Conservation (phyloP, 2,888 invertebrate genomes). For the Drepana falcataria region DNA sequence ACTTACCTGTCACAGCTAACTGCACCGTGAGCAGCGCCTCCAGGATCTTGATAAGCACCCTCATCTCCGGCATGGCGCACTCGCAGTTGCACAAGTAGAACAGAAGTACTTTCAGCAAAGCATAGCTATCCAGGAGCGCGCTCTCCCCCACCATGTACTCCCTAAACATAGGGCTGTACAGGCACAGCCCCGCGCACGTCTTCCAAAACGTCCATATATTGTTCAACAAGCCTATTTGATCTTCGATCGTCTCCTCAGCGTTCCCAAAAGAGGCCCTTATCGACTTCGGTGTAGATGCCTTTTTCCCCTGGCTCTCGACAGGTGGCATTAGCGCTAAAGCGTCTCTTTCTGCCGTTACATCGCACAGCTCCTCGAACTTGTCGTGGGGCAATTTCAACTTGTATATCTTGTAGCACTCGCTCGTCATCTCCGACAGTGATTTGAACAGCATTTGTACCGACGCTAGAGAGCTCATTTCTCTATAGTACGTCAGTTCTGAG, state of each 20-base stretch:
- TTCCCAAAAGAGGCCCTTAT: slow-evolving; percentile 26
- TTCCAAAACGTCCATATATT: slow-evolving; percentile 72
- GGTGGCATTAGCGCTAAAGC: slow-evolving; percentile 28
- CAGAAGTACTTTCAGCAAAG: slow-evolving; percentile 55
- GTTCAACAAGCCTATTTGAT: slow-evolving; percentile 55
- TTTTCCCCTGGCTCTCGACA: slow-evolving; percentile 17
- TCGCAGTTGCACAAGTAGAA: slow-evolving; percentile 37
- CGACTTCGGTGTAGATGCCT: slow-evolving; percentile 27
- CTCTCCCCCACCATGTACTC: slow-evolving; percentile 53
- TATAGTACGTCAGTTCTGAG: slow-evolving; percentile 41
- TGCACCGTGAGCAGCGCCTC: slow-evolving; percentile 68
- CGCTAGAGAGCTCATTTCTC: slow-evolving; percentile 56
- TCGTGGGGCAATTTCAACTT: slow-evolving; percentile 45
- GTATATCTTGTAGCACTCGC: slow-evolving; percentile 56
- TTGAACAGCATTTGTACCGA: slow-evolving; percentile 68
- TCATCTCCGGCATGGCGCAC: slow-evolving; percentile 33
- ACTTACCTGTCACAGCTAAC: slow-evolving; percentile 63
- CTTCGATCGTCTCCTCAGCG: slow-evolving; percentile 35
- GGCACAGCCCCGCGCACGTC: slow-evolving; percentile 68
- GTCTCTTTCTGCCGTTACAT: slow-evolving; percentile 43
- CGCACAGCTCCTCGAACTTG: slow-evolving; percentile 47
- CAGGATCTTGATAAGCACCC: slow-evolving; percentile 52
- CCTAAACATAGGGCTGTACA: slow-evolving; percentile 78
- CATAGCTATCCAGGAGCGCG: slow-evolving; percentile 54
- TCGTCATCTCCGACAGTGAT: slow-evolving; percentile 54